Conservation (phyloP, 1,140 invertebrate genomes). For the Brachionus calyciflorus region DNA sequence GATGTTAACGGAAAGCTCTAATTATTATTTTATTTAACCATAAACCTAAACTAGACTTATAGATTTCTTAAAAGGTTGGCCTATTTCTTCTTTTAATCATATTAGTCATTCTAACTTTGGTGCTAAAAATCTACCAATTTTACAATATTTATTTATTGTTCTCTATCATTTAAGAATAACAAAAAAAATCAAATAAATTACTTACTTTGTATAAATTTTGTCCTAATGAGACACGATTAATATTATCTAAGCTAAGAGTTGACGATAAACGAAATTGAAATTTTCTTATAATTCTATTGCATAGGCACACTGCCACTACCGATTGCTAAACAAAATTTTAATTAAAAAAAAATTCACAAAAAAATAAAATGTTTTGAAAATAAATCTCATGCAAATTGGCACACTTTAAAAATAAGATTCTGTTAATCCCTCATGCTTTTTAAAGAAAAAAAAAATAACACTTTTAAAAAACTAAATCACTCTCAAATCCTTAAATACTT, state of each 20-base stretch:
- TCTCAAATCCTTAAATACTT: conserved; percentile 31
- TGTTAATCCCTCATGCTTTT: conserved; percentile 14
- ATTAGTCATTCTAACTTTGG: too few species aligned
- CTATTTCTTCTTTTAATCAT: too few species aligned
- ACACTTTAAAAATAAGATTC: not conserved
- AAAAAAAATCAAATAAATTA: not conserved
- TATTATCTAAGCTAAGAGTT: conserved; percentile 29
- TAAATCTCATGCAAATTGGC: not conserved
- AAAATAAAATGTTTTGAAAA: too few species aligned
- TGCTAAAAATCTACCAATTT: too few species aligned
- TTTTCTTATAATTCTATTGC: conserved; percentile 32
- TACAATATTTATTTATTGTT: too few species aligned
- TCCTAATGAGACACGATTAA: conserved; percentile 42
- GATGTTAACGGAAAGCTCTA: too few species aligned
- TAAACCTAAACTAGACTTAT: too few species aligned
- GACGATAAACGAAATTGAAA: conserved; percentile 28
- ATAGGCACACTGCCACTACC: conserved; percentile 24
- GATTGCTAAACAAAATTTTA: conserved; percentile 11
- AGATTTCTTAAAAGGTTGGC: too few species aligned
- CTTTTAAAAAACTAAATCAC: not conserved
- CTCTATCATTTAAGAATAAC: not conserved
- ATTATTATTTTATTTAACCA: too few species aligned
- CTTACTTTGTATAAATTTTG: conserved; percentile 26
- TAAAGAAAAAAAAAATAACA: not conserved
- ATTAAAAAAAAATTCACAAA: not conserved